Percentiles rank a stretch among this genome's conserved stretches.
Evolutionary conservation across 2,888 invertebrate species (phyloP).

Genomic region (Timema podura): DNA sequence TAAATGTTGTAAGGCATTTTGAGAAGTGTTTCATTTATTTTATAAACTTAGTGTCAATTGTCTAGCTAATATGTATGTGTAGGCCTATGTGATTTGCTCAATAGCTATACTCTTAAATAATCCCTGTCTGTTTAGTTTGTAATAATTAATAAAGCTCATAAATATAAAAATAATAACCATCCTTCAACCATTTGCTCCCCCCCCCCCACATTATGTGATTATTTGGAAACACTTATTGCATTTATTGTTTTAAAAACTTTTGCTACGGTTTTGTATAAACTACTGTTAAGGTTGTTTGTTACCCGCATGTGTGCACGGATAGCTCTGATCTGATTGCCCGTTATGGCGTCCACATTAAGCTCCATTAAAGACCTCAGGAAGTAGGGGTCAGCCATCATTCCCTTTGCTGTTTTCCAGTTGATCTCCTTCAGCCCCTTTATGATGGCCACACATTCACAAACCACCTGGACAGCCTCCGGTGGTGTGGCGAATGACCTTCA

Average conservation of each 20-base stretch:
- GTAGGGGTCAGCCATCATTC: conserved; percentile 87
- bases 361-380: conserved; percentile 77
- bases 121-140: too few relatives aligned
- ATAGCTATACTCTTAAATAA: too few relatives aligned
- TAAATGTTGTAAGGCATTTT: too few relatives aligned
- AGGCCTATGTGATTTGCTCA: too few relatives aligned
- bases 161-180: too few relatives aligned
- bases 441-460: conserved; percentile 87
- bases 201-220: too few relatives aligned
- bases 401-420: conserved; percentile 87
- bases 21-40: too few relatives aligned
- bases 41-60: too few relatives aligned
- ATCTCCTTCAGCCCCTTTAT: conserved; percentile 78
- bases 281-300: conserved; percentile 8
- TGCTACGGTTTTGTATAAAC: not conserved
- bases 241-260: not conserved
- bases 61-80: too few relatives aligned
- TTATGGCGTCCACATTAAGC: conserved; percentile 78
- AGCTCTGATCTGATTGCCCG: conserved; percentile 63
- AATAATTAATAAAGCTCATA: too few relatives aligned
- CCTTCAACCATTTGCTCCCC: too few relatives aligned
- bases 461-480: conserved; percentile 82
- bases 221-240: too few relatives aligned
- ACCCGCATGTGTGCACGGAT: conserved; percentile 70
- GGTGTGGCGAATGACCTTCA: conserved; percentile 82